Evolutionary conservation across 1,140 invertebrate genomes (phyloP).

Genomic region (Diachasma alloeum): DNA sequence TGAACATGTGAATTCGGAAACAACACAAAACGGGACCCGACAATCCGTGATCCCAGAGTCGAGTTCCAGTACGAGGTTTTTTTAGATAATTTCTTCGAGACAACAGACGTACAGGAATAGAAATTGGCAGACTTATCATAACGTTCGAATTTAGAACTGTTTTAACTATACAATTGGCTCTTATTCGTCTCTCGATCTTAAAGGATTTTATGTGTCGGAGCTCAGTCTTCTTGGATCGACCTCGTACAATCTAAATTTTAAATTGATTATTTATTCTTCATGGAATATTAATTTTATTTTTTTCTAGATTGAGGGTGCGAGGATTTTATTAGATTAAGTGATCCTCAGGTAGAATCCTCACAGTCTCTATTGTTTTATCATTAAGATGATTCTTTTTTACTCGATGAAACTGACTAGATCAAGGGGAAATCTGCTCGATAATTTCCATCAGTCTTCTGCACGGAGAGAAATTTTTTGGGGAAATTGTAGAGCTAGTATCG

Average conservation of each 20-base stretch:
- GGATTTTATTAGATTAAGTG: no score
- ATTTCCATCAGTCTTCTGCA: no score
- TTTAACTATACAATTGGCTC: not conserved
- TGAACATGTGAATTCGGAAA: constrained; percentile 45
- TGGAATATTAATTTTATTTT: no score
- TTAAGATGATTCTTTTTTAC: no score
- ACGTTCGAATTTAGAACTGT: not conserved
- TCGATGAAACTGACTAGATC: no score
- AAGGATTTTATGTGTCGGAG: constrained; percentile 24
- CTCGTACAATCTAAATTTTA: constrained; percentile 24
- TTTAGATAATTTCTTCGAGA: not conserved
- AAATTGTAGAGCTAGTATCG: no score
- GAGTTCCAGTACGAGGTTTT: constrained; percentile 6
- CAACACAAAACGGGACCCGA: constrained; percentile 30
- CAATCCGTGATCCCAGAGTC: constrained; percentile 8
- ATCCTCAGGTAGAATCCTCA: no score
- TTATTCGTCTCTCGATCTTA: not conserved
- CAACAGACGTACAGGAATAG: no score
- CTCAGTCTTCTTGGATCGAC: constrained; percentile 24
- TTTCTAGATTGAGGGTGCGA: not conserved
- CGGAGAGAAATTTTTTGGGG: no score
- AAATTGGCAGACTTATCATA: not conserved
- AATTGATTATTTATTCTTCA: not conserved
- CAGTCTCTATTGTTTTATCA: no score
- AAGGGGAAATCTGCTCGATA: no score